Evolutionary conservation across 1,140 invertebrate genomes (phyloP).

Genomic region (Sarcophaga bullata): DNA sequence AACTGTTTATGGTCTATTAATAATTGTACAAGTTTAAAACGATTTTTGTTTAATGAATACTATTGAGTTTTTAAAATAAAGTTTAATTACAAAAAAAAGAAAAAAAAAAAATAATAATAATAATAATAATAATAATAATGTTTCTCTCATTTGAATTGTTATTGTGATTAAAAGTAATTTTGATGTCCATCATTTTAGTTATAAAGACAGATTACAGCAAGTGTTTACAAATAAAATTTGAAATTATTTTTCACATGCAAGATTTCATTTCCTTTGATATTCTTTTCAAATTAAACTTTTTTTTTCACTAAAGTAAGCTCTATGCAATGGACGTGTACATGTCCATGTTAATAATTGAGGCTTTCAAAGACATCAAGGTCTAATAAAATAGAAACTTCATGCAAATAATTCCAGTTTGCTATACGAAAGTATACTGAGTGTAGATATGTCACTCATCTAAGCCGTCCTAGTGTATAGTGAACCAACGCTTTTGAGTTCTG

Average conservation of each 20-base stretch:
- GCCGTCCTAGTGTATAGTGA: too few species aligned
- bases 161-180: slow-evolving; percentile 10
- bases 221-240: background rate
- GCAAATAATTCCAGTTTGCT: too few species aligned
- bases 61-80: slow-evolving; percentile 25
- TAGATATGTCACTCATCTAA: too few species aligned
- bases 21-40: slow-evolving; percentile 27
- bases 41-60: slow-evolving; percentile 25
- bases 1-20: slow-evolving; percentile 14
- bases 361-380: too few species aligned
- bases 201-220: background rate
- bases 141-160: background rate
- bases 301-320: too few species aligned
- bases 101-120: background rate
- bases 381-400: too few species aligned
- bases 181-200: background rate
- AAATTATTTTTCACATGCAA: background rate
- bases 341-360: too few species aligned
- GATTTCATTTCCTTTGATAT: background rate
- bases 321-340: too few species aligned
- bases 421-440: too few species aligned
- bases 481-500: too few species aligned
- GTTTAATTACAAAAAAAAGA: background rate
- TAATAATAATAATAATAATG: background rate
- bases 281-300: too few species aligned